These are phyloP conservation scores for Glomeris maerens DNA, from an alignment of 1,140 invertebrate genomes.

Conservation along the genomic window DNA sequence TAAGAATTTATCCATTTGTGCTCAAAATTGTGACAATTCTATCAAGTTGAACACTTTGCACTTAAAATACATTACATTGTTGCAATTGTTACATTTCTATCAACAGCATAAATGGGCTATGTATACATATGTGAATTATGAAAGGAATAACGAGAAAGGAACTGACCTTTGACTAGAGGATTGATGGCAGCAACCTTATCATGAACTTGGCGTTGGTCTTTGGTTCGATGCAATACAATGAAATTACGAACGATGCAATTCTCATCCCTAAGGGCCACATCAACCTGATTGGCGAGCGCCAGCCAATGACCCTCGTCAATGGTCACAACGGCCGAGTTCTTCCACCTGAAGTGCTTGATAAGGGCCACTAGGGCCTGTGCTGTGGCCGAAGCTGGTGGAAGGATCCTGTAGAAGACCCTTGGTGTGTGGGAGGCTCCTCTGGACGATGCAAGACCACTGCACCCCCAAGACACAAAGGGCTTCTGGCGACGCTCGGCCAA, in stretches of 20 bases:
- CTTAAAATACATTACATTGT: no score
- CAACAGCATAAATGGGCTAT: no score
- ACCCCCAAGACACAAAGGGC: slow-evolving; percentile 9
- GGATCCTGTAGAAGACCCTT: slow-evolving; percentile 1
- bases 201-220: neutral
- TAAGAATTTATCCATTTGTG: no score
- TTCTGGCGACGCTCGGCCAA: slow-evolving; percentile 2
- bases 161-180: slow-evolving; percentile 11
- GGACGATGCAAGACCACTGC: neutral
- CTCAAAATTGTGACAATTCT: no score
- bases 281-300: slow-evolving; percentile 7
- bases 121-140: no score
- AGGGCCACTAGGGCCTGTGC: slow-evolving; percentile 6
- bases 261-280: slow-evolving; percentile 5
- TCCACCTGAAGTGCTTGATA: slow-evolving; percentile 12
- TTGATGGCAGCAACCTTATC: slow-evolving; percentile 1
- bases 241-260: slow-evolving; percentile 7
- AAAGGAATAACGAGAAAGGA: slow-evolving; percentile 2
- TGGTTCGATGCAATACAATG: slow-evolving; percentile 8
- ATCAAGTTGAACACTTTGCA: no score
- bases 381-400: neutral
- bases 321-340: slow-evolving; percentile 7
- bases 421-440: neutral
- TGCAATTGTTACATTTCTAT: no score
- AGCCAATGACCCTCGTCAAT: slow-evolving; percentile 9